A percentile compares a stretch with the other conserved stretches of the same genome.
phyloP scores from a whole-genome alignment of 2,888 invertebrate genomes.

The Drosophila mulleri region DNA sequence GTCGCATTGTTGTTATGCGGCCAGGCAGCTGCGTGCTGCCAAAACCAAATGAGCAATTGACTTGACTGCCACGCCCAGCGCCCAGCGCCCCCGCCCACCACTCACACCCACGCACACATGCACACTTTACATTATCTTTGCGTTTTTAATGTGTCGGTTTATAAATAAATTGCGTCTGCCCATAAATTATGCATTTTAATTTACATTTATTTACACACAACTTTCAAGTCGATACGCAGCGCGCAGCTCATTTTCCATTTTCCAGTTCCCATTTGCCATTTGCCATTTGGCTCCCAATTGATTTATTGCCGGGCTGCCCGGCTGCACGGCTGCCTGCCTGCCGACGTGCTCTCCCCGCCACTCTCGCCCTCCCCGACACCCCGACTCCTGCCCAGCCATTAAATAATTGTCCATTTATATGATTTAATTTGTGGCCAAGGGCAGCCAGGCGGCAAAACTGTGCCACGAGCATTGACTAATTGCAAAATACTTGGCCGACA shows the following conservation, averaged over 20 bases:
- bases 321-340: background rate
- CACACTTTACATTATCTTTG: conserved; percentile 67
- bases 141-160: conserved; percentile 81
- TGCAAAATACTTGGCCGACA: conserved; percentile 57
- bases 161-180: conserved; percentile 79
- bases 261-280: conserved; percentile 29
- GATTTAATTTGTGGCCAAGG: conserved; percentile 81
- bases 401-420: conserved; percentile 81
- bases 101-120: background rate
- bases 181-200: conserved; percentile 81
- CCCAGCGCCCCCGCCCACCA: background rate
- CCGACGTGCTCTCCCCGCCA: background rate
- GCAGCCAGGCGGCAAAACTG: conserved; percentile 58
- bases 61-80: conserved; percentile 56
- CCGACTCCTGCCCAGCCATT: conserved; percentile 53
- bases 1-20: conserved; percentile 56
- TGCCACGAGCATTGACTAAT: conserved; percentile 75
- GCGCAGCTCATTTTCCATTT: conserved; percentile 63
- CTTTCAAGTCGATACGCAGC: conserved; percentile 65
- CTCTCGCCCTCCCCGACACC: background rate
- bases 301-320: background rate
- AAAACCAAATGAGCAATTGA: conserved; percentile 81
- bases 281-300: conserved; percentile 31
- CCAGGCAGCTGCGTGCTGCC: conserved; percentile 75
- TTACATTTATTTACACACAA: conserved; percentile 77